Base-by-base conservation (phyloP, 2,113 vertebrate species). In the Mionectes macconnelli region DNA sequence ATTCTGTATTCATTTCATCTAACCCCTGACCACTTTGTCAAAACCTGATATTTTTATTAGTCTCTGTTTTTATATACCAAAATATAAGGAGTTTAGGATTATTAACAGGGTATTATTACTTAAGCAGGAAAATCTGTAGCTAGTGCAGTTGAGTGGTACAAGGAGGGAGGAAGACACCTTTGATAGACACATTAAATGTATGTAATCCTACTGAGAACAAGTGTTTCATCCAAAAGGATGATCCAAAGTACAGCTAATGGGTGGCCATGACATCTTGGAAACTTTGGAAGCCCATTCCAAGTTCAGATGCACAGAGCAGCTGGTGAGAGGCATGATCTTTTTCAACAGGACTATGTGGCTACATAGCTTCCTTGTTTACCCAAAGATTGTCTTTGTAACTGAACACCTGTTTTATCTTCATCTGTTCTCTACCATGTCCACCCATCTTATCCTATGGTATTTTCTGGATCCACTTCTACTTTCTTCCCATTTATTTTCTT, bases 331-430 rank as follows among this genome's bases (percentile, higher is more conserved):
- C 19, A 12, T 5, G 28, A 19, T 30, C 31, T 78, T 7, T 0
- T 63, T 45, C 56, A 53, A 3, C 7, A 8, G 6, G 1, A 31
- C 2, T 4, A 8, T 4, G 35, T 13, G 15, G 23, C 45, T 50
- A 11, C 30, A 30, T 4, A 39, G 31, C 20, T 40, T 64, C 35
- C 20, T 82, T 30, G 11, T n/a, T 73, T 40, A 45, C 53, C 16
- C 23, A 19, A 30, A 27, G 39, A 24, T 12, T 16, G 31, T 39
- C 23, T 42, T 74, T 57, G 42, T 67, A 42, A 53, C 15, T 16
- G 6, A 84, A 40, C 10, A 25, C 4, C 75, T 31, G 19, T 37
- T 75, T 82, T n/a, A 40, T 15, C 33, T 47, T 69, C 4, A 37
- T 25, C 28, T 52, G 11, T 4, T n/a, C 67, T 64, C 60, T 42